Conservation (phyloP, 1,140 invertebrate genomes). For the Chrysoperla carnea region DNA sequence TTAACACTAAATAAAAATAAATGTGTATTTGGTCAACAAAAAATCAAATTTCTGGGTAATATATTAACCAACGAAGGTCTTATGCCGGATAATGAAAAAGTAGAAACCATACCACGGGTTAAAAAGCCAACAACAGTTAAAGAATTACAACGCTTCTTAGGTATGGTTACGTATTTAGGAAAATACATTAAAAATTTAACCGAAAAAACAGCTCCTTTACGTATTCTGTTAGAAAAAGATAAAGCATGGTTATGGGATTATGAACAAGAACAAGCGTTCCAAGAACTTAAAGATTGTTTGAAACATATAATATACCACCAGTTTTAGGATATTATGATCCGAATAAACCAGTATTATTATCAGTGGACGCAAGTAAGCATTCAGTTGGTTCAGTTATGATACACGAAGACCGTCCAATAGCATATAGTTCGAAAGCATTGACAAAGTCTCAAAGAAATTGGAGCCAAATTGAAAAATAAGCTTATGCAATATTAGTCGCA, state of each 20-base stretch:
- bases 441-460: too few relatives aligned
- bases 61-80: too few relatives aligned
- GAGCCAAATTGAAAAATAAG: too few relatives aligned
- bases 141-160: background rate
- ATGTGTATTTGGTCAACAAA: too few relatives aligned
- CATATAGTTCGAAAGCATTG: too few relatives aligned
- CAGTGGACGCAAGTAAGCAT: background rate
- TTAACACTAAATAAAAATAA: too few relatives aligned
- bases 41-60: too few relatives aligned
- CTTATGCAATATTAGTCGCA: too few relatives aligned
- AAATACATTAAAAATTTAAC: background rate
- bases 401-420: too few relatives aligned
- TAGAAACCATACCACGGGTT: background rate
- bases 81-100: conserved; percentile 1
- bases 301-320: background rate
- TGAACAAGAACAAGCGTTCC: background rate
- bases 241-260: background rate
- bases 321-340: background rate
- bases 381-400: background rate
- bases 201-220: background rate
- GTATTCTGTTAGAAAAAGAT: background rate
- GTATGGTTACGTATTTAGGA: background rate
- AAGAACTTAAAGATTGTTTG: background rate
- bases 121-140: background rate
- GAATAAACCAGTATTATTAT: background rate